Conservation (phyloP, 2,888 invertebrate genomes). For the Colletes collaris region DNA sequence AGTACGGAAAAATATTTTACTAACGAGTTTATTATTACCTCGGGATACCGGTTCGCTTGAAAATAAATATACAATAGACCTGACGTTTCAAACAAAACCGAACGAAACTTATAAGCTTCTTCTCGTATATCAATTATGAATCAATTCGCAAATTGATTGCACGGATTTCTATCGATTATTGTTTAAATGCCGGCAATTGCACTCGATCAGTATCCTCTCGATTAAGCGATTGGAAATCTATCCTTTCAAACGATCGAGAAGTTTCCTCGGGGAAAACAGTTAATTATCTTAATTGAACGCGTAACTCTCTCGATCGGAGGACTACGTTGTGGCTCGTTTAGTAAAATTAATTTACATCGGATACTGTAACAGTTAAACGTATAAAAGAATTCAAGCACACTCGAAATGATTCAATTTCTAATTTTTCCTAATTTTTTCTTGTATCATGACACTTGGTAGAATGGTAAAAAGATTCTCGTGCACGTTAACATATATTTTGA, state of each 20-base stretch:
- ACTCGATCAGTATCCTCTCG: constrained; percentile 26
- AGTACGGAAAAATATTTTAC: background rate
- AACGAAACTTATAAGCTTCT: no score
- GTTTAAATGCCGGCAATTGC: constrained; percentile 17
- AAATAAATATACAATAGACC: background rate
- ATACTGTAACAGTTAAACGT: no score
- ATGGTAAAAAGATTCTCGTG: no score
- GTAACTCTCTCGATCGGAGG: background rate
- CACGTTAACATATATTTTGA: background rate
- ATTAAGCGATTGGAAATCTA: constrained; percentile 19
- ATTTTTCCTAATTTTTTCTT: no score
- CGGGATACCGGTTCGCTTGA: no score
- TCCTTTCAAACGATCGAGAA: background rate
- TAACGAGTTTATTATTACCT: background rate
- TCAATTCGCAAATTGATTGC: constrained; percentile 5
- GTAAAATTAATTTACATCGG: no score
- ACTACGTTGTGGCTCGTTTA: background rate
- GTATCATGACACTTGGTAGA: no score
- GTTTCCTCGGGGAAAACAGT: background rate
- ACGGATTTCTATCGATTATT: constrained; percentile 35
- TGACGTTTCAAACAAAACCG: background rate
- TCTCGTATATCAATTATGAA: background rate
- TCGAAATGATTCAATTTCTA: no score
- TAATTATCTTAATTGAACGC: background rate
- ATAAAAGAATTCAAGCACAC: no score